Evolutionary conservation across 2,888 invertebrate genomes (phyloP).

Genomic region (Orchestes rusci): DNA sequence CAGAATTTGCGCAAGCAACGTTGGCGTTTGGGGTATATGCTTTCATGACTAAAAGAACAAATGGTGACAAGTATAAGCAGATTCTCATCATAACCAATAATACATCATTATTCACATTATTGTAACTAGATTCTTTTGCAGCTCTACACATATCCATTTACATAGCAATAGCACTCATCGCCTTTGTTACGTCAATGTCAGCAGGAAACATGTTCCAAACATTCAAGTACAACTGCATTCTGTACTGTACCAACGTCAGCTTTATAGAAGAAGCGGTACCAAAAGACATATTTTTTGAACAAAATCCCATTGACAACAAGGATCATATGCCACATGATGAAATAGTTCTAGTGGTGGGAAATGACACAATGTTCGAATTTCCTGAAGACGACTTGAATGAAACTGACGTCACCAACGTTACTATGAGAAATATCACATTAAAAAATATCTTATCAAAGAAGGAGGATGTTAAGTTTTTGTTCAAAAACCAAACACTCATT

Average conservation of each 20-base stretch:
- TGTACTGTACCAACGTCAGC: slow-evolving; percentile 25
- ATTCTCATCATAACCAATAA: too few relatives aligned
- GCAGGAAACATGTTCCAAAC: slow-evolving; percentile 28
- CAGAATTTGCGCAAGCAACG: too few relatives aligned
- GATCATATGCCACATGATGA: too few relatives aligned
- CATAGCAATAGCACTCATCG: slow-evolving; percentile 23
- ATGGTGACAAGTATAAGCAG: too few relatives aligned
- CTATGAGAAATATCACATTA: too few relatives aligned
- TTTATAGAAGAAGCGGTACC: slow-evolving; percentile 14
- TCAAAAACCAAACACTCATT: slow-evolving; percentile 15
- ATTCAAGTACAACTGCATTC: slow-evolving; percentile 33
- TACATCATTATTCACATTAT: too few relatives aligned
- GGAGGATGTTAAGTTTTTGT: too few relatives aligned
- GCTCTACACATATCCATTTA: slow-evolving; percentile 28
- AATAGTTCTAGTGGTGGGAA: too few relatives aligned
- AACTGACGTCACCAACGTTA: slow-evolving; percentile 4
- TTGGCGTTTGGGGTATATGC: too few relatives aligned
- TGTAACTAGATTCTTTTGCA: slow-evolving; percentile 27
- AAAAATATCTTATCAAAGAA: too few relatives aligned
- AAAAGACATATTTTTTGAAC: slow-evolving; percentile 1
- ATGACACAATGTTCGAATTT: slow-evolving; percentile 1
- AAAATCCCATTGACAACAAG: too few relatives aligned
- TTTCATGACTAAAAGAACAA: too few relatives aligned
- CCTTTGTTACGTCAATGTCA: slow-evolving; percentile 28
- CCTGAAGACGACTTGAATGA: background rate